A percentile compares a stretch with the other conserved stretches of the same genome.
phyloP scores from a whole-genome alignment of 2,797 vertebrate species.

The Acipenser oxyrinchus region DNA sequence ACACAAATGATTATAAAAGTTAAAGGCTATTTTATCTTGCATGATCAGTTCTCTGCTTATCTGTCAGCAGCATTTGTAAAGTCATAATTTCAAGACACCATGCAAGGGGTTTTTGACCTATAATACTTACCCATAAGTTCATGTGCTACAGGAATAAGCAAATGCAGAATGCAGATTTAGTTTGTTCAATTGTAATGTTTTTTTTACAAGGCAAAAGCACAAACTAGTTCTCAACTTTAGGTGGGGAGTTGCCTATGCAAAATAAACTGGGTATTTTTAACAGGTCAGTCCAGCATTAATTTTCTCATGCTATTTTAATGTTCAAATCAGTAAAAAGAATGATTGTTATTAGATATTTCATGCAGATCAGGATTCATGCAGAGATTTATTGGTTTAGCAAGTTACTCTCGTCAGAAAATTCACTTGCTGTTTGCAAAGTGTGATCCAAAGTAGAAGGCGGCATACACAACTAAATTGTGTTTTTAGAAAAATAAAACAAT shows the following conservation, averaged over 20 bases:
- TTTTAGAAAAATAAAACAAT: too few species aligned
- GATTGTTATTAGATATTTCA: neutral
- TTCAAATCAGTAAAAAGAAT: neutral
- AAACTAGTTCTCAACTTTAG: slow-evolving; percentile 8
- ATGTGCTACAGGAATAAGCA: neutral
- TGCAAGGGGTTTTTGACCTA: neutral
- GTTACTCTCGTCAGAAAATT: neutral
- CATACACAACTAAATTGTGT: too few species aligned
- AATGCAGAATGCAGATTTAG: neutral
- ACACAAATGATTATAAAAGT: too few species aligned
- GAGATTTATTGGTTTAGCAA: neutral
- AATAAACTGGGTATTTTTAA: slow-evolving; percentile 8
- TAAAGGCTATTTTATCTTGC: too few species aligned
- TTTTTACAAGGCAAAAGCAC: neutral
- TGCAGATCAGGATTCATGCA: slow-evolving; percentile 14
- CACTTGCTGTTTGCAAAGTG: neutral
- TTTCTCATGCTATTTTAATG: slow-evolving; percentile 12
- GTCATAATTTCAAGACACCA: neutral
- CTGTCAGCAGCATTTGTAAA: too few species aligned
- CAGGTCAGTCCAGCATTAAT: neutral
- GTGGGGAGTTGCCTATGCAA: neutral
- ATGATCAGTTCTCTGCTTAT: too few species aligned
- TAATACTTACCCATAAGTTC: neutral
- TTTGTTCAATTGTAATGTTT: neutral
- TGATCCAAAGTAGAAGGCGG: slow-evolving; percentile 13